Base-by-base conservation (phyloP, 2,113 vertebrate genomes). In the Verasper variegatus region DNA sequence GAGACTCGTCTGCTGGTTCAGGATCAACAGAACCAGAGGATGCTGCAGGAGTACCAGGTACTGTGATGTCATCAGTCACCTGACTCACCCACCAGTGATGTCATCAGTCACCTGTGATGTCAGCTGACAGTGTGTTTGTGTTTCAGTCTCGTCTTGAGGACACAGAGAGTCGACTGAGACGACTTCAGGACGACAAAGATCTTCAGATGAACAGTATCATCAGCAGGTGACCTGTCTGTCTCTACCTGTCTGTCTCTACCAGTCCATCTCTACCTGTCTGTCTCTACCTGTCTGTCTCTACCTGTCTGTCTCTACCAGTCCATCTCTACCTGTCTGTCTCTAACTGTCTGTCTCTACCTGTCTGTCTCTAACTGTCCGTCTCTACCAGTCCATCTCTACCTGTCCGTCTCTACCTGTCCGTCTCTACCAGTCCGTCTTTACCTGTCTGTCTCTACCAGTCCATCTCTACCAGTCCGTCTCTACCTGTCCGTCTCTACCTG, bases 131-230 rank as follows among this genome's bases (percentile, higher is more conserved):
- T 4, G 47, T 62, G 24, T 74, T 49, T 81, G 14, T 69, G 54
- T 81, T 55, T 54, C 74, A 93, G 94, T 95, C 96, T 0, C 94
- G 98, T 55, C 91, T 99, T 88, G 97, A 99, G 91, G 97, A 99
- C 91, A 97, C 98, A 0, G 97, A 99, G 92, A 96, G 97, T 63
- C 75, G 97, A 35, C 95, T 99, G 80, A 95, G 97, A 37, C 91
- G 98, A 31, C 96, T 98, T 86, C 98, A 99, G 90, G 98, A 99
- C 1, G 97, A 99, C 84, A 99, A 99, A 90, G 98, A 99, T 81
- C 95, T 98, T 27, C 98, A 99, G 95, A 99, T 99, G 97, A 99
- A 99, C 89, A 98, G 97, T 93, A 99, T 99, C 91, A 99, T 99
- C 93, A 99, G 96, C 95, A 97, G 98, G 97, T 59, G 11, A 3